Evolutionary conservation across 2,113 vertebrate species (phyloP), one percentile per base, ranked within the genome.

Genomic region (Craseonycteris thonglongyai): DNA sequence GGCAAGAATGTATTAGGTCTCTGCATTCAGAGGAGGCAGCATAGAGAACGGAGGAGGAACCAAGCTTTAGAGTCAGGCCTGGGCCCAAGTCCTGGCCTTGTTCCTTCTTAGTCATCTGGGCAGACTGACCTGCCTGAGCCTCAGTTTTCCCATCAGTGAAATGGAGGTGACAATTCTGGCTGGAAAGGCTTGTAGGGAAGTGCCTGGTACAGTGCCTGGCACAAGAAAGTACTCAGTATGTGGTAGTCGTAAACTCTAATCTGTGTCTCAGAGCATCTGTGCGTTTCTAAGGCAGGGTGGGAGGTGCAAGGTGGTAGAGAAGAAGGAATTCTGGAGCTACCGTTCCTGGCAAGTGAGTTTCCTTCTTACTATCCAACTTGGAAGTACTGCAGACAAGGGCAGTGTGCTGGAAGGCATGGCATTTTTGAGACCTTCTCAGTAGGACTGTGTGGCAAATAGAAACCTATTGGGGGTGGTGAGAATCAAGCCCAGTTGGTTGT

Each of bases 321-420:
- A 56, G 65, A 54, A n/a, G 63, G n/a, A 59, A n/a, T 35, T 84
- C 72, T 5, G 4, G 22, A 38, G 66, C 61, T 58, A 5, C 18
- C 33, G 28, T 45, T 65, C 61, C 68, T 68, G 79, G 40, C 56
- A 88, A 85, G 88, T 78, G 35, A 74, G 15, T 61, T 35, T 90
- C 80, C 59, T 49, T 66, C 72, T 56, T 11, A 2, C 21, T 56
- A 74, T 75, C 56, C 68, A 80, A 13, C 30, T 38, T 63, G 58
- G 58, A 92, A 88, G 54, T 59, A 24, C 45, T 71, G 63, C 33
- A 16, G 33, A 88, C 38, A 58, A 83, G 79, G 56, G 24, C 66
- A 54, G 16, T n/a, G 30, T 45, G 56, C 66, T 92, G 81, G 94
- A 96, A 96, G 90, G 95, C 78, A n/a, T 28, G 92, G 87, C 69